Conservation (phyloP, 2,113 vertebrate species). For the Platysteira castanea region DNA sequence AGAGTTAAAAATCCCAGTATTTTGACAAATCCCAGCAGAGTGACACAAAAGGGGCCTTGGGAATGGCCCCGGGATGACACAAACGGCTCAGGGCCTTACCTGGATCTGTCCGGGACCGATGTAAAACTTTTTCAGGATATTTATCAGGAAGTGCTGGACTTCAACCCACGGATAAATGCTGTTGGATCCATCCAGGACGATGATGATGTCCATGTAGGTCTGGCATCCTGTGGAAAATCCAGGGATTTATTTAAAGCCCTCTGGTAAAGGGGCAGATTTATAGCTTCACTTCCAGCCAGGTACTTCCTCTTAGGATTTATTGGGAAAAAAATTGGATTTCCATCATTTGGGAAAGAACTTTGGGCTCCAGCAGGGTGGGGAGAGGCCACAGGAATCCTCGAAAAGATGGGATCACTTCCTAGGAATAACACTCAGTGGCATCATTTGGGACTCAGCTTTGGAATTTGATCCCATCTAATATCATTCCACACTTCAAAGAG, state of each 20-base stretch:
- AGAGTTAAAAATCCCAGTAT: not conserved
- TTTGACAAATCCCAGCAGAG: fast-evolving
- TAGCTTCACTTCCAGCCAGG: not conserved
- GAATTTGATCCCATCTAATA: not conserved
- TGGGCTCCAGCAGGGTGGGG: not conserved
- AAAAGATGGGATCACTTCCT: not conserved
- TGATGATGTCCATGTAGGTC: conserved; percentile 97
- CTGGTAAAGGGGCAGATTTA: not conserved
- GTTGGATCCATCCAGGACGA: conserved; percentile 96
- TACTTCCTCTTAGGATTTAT: not conserved
- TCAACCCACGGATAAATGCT: conserved; percentile 98
- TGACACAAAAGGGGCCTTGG: fast-evolving
- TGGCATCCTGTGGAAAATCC: conserved; percentile 82
- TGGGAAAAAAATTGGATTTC: not conserved
- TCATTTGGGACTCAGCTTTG: not conserved
- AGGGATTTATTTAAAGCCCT: not conserved
- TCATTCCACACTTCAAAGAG: not conserved
- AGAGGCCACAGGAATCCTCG: not conserved
- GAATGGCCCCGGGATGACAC: fast-evolving
- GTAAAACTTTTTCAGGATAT: conserved; percentile 92
- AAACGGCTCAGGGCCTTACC: conserved; percentile 57
- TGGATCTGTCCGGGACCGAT: conserved; percentile 96
- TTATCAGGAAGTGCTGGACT: conserved; percentile 95
- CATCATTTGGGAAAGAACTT: not conserved
- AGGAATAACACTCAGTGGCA: not conserved